These are phyloP conservation scores for Onychostruthus taczanowskii DNA, from an alignment of 2,113 vertebrate species.

Conservation along the genomic window DNA sequence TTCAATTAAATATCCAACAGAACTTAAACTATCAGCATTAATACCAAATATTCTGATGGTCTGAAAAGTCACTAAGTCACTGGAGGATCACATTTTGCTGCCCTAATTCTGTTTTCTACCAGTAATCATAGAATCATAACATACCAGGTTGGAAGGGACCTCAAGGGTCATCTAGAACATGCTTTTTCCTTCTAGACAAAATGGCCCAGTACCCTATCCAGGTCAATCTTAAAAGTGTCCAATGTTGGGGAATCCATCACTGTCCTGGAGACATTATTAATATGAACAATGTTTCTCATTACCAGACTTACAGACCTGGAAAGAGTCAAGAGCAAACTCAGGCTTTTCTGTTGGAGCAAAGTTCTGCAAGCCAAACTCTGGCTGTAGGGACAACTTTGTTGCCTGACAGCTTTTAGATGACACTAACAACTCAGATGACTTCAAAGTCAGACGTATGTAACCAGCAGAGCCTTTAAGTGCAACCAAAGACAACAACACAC, in stretches of 20 bases:
- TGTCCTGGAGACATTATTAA: background rate
- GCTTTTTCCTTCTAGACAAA: background rate
- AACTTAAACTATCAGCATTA: background rate
- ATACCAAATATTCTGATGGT: rapidly evolving
- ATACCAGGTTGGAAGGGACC: background rate
- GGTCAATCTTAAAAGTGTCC: background rate
- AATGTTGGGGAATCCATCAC: rapidly evolving
- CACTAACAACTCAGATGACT: background rate
- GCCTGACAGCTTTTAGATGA: background rate
- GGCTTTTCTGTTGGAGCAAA: background rate
- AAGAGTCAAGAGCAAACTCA: background rate
- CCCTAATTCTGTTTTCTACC: background rate
- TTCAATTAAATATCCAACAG: background rate
- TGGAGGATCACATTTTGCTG: background rate
- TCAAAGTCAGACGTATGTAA: background rate
- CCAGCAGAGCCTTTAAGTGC: background rate
- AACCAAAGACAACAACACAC: background rate
- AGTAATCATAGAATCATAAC: background rate
- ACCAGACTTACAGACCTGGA: background rate
- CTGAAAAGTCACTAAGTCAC: background rate
- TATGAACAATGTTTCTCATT: background rate
- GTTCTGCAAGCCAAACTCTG: background rate
- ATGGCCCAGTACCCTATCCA: background rate
- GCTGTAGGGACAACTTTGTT: background rate
- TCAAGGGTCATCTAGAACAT: background rate